phyloP scores from a whole-genome alignment of 2,797 vertebrate genomes.

The Argya squamiceps region DNA sequence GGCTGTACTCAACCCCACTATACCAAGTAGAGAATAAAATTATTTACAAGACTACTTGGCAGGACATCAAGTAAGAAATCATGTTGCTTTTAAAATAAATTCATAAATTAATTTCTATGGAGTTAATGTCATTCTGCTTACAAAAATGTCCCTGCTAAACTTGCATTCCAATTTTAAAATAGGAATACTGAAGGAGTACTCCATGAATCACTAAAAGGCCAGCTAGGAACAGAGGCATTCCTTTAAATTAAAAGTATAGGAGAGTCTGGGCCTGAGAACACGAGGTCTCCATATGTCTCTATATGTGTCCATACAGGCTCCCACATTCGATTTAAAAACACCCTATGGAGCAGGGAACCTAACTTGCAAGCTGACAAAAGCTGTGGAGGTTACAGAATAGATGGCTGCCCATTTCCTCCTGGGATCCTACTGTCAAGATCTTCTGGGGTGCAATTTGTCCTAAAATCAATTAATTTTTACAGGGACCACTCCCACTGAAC shows the following conservation, averaged over 20 bases:
- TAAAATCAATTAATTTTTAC: constrained; percentile 75
- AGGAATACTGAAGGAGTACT: not conserved
- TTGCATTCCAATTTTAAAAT: constrained; percentile 13
- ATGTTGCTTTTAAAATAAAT: not conserved
- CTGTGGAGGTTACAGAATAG: constrained; percentile 63
- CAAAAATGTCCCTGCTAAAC: not conserved
- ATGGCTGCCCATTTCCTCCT: constrained; percentile 63
- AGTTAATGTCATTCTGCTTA: not conserved
- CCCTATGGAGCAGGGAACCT: constrained; percentile 45
- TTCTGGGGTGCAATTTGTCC: constrained; percentile 59
- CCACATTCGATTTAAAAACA: constrained; percentile 57
- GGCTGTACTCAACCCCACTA: not conserved
- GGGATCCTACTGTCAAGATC: constrained; percentile 61
- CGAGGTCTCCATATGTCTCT: constrained; percentile 69
- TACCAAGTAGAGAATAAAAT: not conserved
- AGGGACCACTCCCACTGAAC: constrained; percentile 62
- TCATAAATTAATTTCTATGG: not conserved
- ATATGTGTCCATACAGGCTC: constrained; percentile 56
- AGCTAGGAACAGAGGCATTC: constrained; percentile 41
- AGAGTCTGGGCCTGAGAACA: constrained; percentile 46
- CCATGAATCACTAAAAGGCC: constrained; percentile 15
- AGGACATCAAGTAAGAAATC: not conserved
- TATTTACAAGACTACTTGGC: not conserved
- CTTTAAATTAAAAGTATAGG: constrained; percentile 28
- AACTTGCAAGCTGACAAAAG: constrained; percentile 57